Base-by-base conservation (phyloP, 2,113 vertebrate species). In the Epinephelus fuscoguttatus region DNA sequence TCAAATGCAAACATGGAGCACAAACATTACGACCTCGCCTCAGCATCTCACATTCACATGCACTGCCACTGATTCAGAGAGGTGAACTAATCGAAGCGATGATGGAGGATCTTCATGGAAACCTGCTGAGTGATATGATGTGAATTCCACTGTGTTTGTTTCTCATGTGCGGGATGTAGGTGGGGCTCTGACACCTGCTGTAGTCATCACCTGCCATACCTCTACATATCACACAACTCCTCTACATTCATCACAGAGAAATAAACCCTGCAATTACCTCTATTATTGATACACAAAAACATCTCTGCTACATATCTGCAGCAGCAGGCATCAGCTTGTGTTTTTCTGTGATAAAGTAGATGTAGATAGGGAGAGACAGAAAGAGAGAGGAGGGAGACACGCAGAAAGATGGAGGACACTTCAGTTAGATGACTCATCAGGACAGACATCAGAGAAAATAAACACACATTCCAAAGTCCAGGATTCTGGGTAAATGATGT, bases 401-500 rank as follows among this genome's bases (percentile, higher is more conserved):
- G 23, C 50, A 37, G 27, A 79, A 30, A 25, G 21, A 25, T 3
- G 3, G 6, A 50, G 56, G 33, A 57, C 18, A 27, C 50, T 23
- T 2, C 30, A 62, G 33, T 69, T 6, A 27, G 52, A 62, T 2
- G 1, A 15, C 18, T 25, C 27, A 37, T 72, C 27, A 25, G 49
- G n/a, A 33, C 30, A 73, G 23, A 80, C 25, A 12, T 11, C 42
- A 77, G 55, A 82, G 68, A 86, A 84, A 87, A 86, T 30, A 78
- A 84, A 84, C 78, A 81, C 60, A 52, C 47, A 70, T 55, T 75
- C 50, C 42, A 78, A 60, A 73, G 59, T 19, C 6, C 70, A 86
- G 78, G 82, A 89, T 87, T 90, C 47, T 82, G 86, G 33, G 49
- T 74, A 50, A 87, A 77, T 60, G 40, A 86, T 77, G 82, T 80